Evolutionary conservation across 2,113 vertebrate genomes (phyloP), one percentile per base, ranked within the genome.

Genomic region (Tricholaema leucomelas): DNA sequence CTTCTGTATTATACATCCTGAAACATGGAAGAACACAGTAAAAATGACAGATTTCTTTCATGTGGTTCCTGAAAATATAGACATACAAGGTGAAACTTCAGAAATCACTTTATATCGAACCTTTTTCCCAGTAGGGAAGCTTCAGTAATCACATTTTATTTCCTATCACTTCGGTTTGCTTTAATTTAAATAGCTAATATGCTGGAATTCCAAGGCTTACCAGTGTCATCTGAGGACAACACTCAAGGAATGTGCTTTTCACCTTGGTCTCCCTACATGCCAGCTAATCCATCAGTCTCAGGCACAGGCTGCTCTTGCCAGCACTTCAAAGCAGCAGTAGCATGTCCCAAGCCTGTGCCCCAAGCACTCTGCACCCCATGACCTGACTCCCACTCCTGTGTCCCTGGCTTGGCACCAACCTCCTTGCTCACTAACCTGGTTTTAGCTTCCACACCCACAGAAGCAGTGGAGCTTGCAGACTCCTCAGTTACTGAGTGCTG

Each of bases 371-470:
- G 91, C 19, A 40, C 40, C 71, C 84, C 77, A 19, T 7, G 60
- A 59, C 27, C 67, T 3, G 15, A 8, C 36, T 70, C 50, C 71
- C 50, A 75, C 63, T 59, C 85, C 80, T 35, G 61, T 33, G 58
- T 33, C 59, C 46, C 66, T 71, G 36, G 11, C n/a, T 83, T 72
- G 54, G 40, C n/a, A 90, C 40, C 81, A 9, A 5, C 23, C 24
- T 70, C 9, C 35, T 70, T 12, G 0, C 35, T 58, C 81, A 63
- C 98, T 94, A 48, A 99, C 99, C 98, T 98, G 97, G 97, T 98
- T 94, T 98, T 98, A 95, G 98, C 97, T 97, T 99, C 98, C 65
- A 98, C 98, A n/a, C 98, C 97, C 73, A 98, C 97, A 3, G 98
- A 98, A 91, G 98, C 96, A 27, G 98, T 98, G 55, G 98, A 98